A percentile compares a stretch with the other conserved stretches of the same genome.
phyloP scores from a whole-genome alignment of 2,113 vertebrate species.

The Leptodactylus fuscus region DNA sequence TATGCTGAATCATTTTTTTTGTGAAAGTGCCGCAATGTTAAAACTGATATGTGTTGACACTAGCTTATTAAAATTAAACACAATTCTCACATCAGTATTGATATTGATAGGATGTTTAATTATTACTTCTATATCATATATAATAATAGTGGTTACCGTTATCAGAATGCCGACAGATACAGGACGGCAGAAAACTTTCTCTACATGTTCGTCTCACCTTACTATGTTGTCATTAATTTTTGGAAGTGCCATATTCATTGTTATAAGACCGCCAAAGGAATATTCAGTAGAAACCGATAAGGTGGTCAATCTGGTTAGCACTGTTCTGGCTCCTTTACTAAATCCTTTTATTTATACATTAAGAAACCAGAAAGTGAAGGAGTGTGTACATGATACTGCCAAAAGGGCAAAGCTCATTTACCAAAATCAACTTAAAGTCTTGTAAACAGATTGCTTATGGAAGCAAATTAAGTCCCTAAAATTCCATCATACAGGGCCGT shows the following conservation, averaged over 20 bases:
- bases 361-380: constrained; percentile 70
- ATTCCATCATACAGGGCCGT: too few species aligned
- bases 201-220: constrained; percentile 67
- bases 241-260: constrained; percentile 69
- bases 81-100: constrained; percentile 36
- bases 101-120: constrained; percentile 62
- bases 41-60: constrained; percentile 52
- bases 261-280: constrained; percentile 61
- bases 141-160: constrained; percentile 62
- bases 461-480: too few species aligned
- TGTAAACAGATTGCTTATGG: too few species aligned
- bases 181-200: constrained; percentile 66
- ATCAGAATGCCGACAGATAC: constrained; percentile 61
- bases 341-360: constrained; percentile 75
- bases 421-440: not conserved
- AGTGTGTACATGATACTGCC: constrained; percentile 56
- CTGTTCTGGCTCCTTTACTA: constrained; percentile 64
- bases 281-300: constrained; percentile 64
- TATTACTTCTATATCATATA: constrained; percentile 61
- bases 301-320: constrained; percentile 65
- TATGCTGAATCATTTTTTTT: constrained; percentile 52
- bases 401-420: not conserved
- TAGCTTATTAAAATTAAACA: not conserved
- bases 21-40: constrained; percentile 33
- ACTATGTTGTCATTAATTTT: constrained; percentile 65